These are phyloP conservation scores for Protodeltote pygarga DNA, from an alignment of 2,888 invertebrate genomes.

Conservation along the genomic window DNA sequence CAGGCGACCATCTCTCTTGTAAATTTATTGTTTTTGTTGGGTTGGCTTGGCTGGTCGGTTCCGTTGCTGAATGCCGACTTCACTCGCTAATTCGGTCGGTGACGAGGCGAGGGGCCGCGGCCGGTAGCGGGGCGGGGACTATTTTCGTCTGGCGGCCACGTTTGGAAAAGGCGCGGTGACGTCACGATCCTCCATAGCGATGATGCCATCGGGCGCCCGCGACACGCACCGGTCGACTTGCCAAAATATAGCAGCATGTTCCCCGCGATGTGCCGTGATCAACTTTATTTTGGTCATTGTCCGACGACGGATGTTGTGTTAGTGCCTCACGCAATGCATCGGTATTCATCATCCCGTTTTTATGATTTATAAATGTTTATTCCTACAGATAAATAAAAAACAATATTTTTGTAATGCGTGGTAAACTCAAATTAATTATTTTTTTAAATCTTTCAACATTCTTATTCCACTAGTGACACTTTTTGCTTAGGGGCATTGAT, in stretches of 20 bases:
- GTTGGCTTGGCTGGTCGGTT: constrained; percentile 53
- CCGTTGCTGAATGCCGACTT: constrained; percentile 59
- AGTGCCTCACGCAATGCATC: constrained; percentile 43
- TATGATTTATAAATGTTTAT: constrained; percentile 34
- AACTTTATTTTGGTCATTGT: constrained; percentile 83
- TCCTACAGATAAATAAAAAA: constrained; percentile 15
- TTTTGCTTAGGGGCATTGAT: too few species aligned
- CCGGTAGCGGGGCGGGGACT: constrained; percentile 80
- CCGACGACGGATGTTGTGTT: constrained; percentile 60
- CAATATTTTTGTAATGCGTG: too few species aligned
- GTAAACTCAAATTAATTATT: too few species aligned
- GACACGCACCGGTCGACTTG: constrained; percentile 81
- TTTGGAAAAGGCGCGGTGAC: constrained; percentile 86
- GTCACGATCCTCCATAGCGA: constrained; percentile 84
- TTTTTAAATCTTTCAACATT: too few species aligned
- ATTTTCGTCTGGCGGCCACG: constrained; percentile 87
- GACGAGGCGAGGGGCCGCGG: constrained; percentile 77
- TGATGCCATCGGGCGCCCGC: constrained; percentile 83
- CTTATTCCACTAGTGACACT: too few species aligned
- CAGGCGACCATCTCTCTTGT: constrained; percentile 39
- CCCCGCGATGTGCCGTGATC: constrained; percentile 69
- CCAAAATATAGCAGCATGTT: constrained; percentile 83
- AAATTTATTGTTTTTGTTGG: constrained; percentile 44
- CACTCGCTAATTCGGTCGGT: constrained; percentile 82
- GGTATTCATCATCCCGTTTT: constrained; percentile 33